These are phyloP conservation scores for Pelodytes ibericus DNA, from an alignment of 2,797 vertebrate genomes.

Conservation along the genomic window DNA sequence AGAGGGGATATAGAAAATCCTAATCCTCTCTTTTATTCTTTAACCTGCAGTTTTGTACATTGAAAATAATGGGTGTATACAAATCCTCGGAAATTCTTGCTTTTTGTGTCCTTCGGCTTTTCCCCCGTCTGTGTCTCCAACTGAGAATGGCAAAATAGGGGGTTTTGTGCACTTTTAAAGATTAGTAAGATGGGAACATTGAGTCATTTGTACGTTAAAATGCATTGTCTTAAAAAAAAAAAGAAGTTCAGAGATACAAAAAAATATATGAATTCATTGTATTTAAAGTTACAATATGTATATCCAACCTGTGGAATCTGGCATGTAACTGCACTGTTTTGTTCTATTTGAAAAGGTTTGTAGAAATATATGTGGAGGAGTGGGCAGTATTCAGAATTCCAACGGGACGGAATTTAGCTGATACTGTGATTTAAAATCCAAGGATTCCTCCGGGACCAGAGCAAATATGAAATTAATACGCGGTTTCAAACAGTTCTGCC, in stretches of 20 bases:
- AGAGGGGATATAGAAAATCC: not conserved
- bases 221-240: not conserved
- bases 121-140: constrained; percentile 33
- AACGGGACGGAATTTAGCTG: too few species aligned
- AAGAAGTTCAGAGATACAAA: not conserved
- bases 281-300: too few species aligned
- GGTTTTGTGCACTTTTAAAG: constrained; percentile 52
- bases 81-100: constrained; percentile 28
- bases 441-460: too few species aligned
- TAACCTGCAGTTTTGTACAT: constrained; percentile 2
- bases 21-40: constrained; percentile 37
- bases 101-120: constrained; percentile 32
- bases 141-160: constrained; percentile 32
- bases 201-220: not conserved
- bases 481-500: too few species aligned
- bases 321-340: too few species aligned
- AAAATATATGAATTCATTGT: not conserved
- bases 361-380: not conserved
- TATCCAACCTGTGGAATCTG: too few species aligned
- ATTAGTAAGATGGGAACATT: constrained; percentile 36
- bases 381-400: too few species aligned
- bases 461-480: too few species aligned
- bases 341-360: not conserved
- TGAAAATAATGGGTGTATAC: constrained; percentile 17
- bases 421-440: too few species aligned